phyloP scores from a whole-genome alignment of 2,797 vertebrate species.

The Manis crassicaudata region DNA sequence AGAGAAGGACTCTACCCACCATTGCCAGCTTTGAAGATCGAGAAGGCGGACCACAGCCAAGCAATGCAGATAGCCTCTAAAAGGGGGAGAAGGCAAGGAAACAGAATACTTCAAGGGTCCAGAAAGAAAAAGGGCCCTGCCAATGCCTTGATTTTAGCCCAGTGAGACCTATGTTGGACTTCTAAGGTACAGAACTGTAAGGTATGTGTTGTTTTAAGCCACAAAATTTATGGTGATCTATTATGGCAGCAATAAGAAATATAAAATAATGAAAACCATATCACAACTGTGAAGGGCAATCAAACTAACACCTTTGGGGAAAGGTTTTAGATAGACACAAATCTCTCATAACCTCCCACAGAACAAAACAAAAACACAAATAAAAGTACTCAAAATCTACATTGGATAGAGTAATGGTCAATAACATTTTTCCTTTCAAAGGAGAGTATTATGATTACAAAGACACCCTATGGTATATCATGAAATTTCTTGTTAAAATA shows the following conservation, averaged over 20 bases:
- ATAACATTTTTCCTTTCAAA: slow-evolving; percentile 10
- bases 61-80: not conserved
- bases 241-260: not conserved
- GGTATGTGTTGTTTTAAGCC: not conserved
- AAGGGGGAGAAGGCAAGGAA: not conserved
- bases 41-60: not conserved
- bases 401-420: not conserved
- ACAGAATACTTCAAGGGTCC: not conserved
- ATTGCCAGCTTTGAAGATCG: not conserved
- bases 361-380: not conserved
- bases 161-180: not conserved
- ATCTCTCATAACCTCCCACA: not conserved
- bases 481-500: slow-evolving; percentile 48
- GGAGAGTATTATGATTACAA: not conserved
- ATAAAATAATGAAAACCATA: slow-evolving; percentile 12
- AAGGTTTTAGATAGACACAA: not conserved
- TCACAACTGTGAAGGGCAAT: not conserved
- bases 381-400: not conserved
- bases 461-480: not conserved
- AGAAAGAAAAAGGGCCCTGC: not conserved
- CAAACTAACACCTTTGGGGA: not conserved
- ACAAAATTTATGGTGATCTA: not conserved
- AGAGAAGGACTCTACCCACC: not conserved
- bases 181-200: not conserved
- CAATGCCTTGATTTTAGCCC: not conserved